Conservation (phyloP, 2,888 invertebrate species). For the Iselma pallidipennis region DNA sequence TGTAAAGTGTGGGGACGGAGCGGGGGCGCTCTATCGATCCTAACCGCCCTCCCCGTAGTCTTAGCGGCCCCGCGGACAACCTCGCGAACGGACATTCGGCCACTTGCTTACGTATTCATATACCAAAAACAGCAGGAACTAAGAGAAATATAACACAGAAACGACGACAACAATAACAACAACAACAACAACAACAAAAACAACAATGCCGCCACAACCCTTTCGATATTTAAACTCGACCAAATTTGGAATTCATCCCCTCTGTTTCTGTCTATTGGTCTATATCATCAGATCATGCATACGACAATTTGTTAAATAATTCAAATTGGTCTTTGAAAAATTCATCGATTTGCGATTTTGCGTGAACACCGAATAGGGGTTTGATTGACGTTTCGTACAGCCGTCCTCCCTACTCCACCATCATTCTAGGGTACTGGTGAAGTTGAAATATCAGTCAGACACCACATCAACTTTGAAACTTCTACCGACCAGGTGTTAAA, state of each 20-base stretch:
- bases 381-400: slow-evolving; percentile 41
- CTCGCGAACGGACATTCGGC: slow-evolving; percentile 49
- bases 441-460: slow-evolving; percentile 33
- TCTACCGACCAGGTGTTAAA: slow-evolving; percentile 48
- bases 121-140: slow-evolving; percentile 26
- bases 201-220: neutral
- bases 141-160: neutral
- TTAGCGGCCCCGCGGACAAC: slow-evolving; percentile 43
- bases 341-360: slow-evolving; percentile 38
- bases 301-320: slow-evolving; percentile 10
- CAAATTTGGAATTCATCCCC: neutral
- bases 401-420: slow-evolving; percentile 18
- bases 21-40: slow-evolving; percentile 53
- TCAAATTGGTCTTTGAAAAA: slow-evolving; percentile 19
- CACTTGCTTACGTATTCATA: slow-evolving; percentile 56
- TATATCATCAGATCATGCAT: neutral
- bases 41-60: slow-evolving; percentile 44
- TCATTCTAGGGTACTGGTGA: slow-evolving; percentile 2
- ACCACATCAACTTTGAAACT: slow-evolving; percentile 41
- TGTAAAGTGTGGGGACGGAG: slow-evolving; percentile 52
- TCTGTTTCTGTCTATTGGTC: neutral
- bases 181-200: neutral
- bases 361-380: slow-evolving; percentile 29
- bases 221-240: neutral
- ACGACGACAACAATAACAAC: neutral